These are phyloP conservation scores for Pelobates cultripes DNA, from an alignment of 2,797 vertebrate species.

Conservation along the genomic window DNA sequence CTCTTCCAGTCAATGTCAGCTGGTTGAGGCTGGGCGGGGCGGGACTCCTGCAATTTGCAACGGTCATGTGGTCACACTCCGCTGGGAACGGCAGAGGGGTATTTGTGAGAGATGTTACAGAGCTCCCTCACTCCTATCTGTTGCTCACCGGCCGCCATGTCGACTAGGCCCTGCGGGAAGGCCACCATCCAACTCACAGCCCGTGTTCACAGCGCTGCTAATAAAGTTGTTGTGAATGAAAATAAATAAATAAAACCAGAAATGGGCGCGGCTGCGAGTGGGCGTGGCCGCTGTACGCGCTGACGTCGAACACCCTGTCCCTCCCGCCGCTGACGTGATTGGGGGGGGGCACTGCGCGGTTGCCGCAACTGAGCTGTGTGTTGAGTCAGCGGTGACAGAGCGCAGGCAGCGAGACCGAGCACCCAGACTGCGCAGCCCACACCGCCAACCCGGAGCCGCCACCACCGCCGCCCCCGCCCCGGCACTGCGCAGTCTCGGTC, in stretches of 20 bases:
- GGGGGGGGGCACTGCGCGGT: slow-evolving; percentile 22
- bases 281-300: slow-evolving; percentile 9
- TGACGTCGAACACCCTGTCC: slow-evolving; percentile 26
- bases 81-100: no score
- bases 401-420: slow-evolving; percentile 4
- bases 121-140: no score
- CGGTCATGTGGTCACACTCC: no score
- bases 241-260: neutral
- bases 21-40: no score
- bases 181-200: neutral
- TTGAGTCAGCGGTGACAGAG: slow-evolving; percentile 50
- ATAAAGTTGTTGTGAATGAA: neutral
- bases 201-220: neutral
- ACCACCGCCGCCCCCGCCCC: slow-evolving; percentile 4
- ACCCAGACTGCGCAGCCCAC: neutral
- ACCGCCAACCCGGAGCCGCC: neutral
- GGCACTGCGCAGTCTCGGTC: slow-evolving; percentile 8
- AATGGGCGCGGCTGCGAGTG: slow-evolving; percentile 28
- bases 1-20: no score
- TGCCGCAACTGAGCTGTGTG: slow-evolving; percentile 47
- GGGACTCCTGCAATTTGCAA: no score
- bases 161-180: no score
- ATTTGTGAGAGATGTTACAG: no score
- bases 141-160: no score
- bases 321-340: slow-evolving; percentile 31